Evolutionary conservation across 1,140 invertebrate genomes (phyloP), one percentile per base, ranked within the genome.

Genomic region (Pristionchus pacificus): DNA sequence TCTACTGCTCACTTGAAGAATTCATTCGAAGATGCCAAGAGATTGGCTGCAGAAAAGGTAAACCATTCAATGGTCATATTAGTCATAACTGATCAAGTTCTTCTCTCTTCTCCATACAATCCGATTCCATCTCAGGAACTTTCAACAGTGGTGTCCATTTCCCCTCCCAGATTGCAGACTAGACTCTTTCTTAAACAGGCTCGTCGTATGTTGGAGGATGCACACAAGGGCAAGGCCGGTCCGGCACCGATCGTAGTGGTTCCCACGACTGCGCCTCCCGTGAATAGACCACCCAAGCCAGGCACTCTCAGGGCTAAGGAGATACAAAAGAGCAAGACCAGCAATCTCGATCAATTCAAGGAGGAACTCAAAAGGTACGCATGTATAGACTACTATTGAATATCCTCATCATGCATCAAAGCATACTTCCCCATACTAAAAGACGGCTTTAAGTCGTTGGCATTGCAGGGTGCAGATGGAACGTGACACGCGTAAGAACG

Each of bases 281-380:
- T 65, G 10, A 71, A 75, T 59, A 80, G 77, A 25, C 81, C 82
- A 1, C 74, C 82, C 25, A 80, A 80, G 62, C 82, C 82, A 13
- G 77, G 78, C 1, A 68, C 78, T 38, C 32, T 24, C 14, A 80
- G 72, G 55, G 64, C 92, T 83, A 93, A 92, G 84, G 89, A 89
- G 80, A 89, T 90, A 81, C 88, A 90, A 49, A 91, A 93, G 77
- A 94, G 95, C 81, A 94, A 93, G 82, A 97, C 97, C 82, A 97
- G 92, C 78, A 98, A 98, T 86, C 86, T 99, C 67, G 96, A 98
- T 84, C 85, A 93, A 1, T 98, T 97, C 78, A 97, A 97, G 85
- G 94, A 97, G 84, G 93, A 95, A 85, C 82, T 95, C 29, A 90
- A 91, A 87, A 90, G 91, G 91, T 92, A 84, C 84, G 82, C 84